Base-by-base conservation (phyloP, 2,888 invertebrate genomes). In the Nymphalis urticae region DNA sequence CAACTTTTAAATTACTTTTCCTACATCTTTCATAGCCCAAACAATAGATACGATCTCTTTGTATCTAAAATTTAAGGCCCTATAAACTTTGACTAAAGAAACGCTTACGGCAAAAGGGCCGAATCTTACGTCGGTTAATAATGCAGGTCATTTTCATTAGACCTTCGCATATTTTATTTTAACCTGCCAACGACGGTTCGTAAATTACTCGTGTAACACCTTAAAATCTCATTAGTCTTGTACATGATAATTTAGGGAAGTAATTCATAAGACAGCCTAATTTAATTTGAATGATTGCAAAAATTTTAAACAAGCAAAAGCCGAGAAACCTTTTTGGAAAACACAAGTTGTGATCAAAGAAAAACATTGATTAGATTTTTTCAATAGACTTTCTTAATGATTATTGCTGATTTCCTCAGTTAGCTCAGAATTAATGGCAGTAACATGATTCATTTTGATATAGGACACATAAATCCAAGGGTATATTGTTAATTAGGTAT, bases 81-180 rank as follows among this genome's bases (percentile, higher is more conserved):
- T 32, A 61, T 61, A 66, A 66, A 66, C 51, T 53, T 19, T 56
- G 32, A 61, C 50, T 53, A 61, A 61, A 59, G 65, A 56, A 60
- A 51, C 50, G 27, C 59, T 65, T 42, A 42, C 42, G 59, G 17
- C 42, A 19, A 59, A 64, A 59, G 27, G 59, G 65, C 50, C 50
- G 59, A 50, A 65, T 50, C 64, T 65, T 59, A 50, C 42, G 42
- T 42, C 61, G 66, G 60, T 61, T 66, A 66, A 66, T 66, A 66
- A 66, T 61, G 66, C 60, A 36, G 66, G 42, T 53, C 66, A 54
- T 66, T 66, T 66, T 61, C 66, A 66, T 66, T 66, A 66, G 61
- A 66, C 66, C 66, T 59, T 66, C 61, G 66, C 66, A 66, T 66
- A 66, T 66, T 66, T 66, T 66, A 66, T 66, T 66, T 66, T 47